A percentile compares a stretch with the other conserved stretches of the same genome.
These are phyloP conservation scores for Drosophila pandora DNA, from an alignment of 1,140 invertebrate species.

Conservation along the genomic window DNA sequence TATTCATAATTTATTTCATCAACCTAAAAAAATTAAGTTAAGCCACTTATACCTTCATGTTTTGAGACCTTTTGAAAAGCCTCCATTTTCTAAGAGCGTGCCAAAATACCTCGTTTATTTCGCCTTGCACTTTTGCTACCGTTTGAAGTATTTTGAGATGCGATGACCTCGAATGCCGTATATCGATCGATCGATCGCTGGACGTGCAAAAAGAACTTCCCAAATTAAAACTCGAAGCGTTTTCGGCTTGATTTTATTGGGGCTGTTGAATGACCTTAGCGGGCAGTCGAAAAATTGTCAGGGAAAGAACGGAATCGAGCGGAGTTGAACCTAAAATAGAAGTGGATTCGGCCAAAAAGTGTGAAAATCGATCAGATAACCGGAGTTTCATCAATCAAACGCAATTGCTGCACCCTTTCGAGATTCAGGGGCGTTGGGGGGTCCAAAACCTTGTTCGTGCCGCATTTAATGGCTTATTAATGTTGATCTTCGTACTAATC, in stretches of 20 bases:
- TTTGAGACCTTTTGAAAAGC: neutral
- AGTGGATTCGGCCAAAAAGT: conserved; percentile 38
- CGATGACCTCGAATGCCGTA: conserved; percentile 30
- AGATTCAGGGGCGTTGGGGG: conserved; percentile 13
- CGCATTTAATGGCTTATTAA: conserved; percentile 73
- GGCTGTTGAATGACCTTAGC: conserved; percentile 30
- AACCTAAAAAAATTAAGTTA: neutral
- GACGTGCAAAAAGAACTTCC: conserved; percentile 46
- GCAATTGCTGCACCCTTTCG: conserved; percentile 57
- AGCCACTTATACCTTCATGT: neutral
- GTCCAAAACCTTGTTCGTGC: conserved; percentile 57
- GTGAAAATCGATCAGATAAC: conserved; percentile 50
- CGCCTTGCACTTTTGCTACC: conserved; percentile 45
- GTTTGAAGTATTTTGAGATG: conserved; percentile 38
- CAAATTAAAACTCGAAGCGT: conserved; percentile 22
- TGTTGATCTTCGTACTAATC: conserved; percentile 60
- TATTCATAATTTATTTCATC: neutral
- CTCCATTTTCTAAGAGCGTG: too few species aligned
- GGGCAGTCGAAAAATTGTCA: conserved; percentile 6
- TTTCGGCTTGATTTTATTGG: conserved; percentile 30
- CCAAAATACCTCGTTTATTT: conserved; percentile 25
- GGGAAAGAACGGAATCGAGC: conserved; percentile 16
- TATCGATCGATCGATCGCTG: conserved; percentile 19
- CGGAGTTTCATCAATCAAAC: conserved; percentile 62
- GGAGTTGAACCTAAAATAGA: conserved; percentile 27